Conservation (phyloP, 2,888 invertebrate genomes). For the Periphyllus acericola region DNA sequence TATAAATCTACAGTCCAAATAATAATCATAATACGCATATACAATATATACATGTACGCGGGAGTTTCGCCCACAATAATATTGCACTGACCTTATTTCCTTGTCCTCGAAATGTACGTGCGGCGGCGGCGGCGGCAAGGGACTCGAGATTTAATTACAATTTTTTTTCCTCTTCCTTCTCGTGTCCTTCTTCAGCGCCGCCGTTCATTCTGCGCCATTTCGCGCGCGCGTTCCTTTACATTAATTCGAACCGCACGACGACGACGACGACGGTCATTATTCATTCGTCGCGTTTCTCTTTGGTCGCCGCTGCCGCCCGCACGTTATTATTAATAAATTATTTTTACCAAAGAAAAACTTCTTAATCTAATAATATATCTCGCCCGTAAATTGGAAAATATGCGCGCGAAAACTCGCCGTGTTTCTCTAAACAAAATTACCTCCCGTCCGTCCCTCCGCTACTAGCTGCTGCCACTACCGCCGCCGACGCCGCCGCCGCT, state of each 20-base stretch:
- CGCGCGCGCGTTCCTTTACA: conserved; percentile 26
- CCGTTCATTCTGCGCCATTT: conserved; percentile 16
- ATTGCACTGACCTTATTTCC: not conserved
- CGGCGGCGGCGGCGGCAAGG: not conserved
- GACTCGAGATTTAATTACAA: conserved; percentile 2
- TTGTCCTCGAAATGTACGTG: not conserved
- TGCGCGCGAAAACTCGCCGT: conserved; percentile 28
- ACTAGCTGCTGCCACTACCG: not conserved
- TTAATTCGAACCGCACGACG: conserved; percentile 35
- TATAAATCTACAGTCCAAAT: too few relatives aligned
- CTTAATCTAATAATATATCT: conserved; percentile 39
- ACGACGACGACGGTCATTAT: conserved; percentile 43
- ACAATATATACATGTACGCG: too few relatives aligned
- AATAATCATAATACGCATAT: too few relatives aligned
- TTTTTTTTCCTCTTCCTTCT: not conserved
- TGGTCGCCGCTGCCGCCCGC: not conserved
- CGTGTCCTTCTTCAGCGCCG: too few relatives aligned
- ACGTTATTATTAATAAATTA: conserved; percentile 51
- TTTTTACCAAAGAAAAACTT: conserved; percentile 40
- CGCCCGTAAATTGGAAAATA: conserved; percentile 44
- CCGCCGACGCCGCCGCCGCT: not conserved
- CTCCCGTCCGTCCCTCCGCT: not conserved
- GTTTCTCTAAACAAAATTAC: conserved; percentile 31
- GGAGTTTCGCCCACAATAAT: not conserved
- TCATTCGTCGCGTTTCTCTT: conserved; percentile 48